A percentile compares a stretch with the other conserved stretches of the same genome.
These are phyloP conservation scores for Phaethornis superciliosus DNA, from an alignment of 2,113 vertebrate species.

Conservation along the genomic window DNA sequence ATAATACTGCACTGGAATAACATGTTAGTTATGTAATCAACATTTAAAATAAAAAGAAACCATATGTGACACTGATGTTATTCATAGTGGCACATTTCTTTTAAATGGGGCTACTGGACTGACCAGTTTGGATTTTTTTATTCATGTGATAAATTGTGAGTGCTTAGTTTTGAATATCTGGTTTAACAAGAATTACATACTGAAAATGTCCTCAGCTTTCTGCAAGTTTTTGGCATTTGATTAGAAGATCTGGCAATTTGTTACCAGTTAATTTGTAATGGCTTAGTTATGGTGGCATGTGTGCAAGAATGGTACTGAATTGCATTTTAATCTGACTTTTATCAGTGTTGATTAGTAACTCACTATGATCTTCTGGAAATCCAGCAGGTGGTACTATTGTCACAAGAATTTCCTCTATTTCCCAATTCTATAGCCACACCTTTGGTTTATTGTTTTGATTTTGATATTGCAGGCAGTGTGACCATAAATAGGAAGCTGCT, in stretches of 20 bases:
- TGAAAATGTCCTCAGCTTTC: not conserved
- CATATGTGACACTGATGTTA: not conserved
- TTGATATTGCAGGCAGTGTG: not conserved
- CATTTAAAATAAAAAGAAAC: not conserved
- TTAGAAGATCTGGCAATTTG: not conserved
- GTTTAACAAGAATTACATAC: not conserved
- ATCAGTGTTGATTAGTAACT: not conserved
- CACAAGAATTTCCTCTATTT: not conserved
- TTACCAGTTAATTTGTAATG: fast-evolving
- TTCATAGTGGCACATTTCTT: not conserved
- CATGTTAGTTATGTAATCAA: not conserved
- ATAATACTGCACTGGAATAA: not conserved
- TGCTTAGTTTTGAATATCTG: not conserved
- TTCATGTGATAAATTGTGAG: not conserved
- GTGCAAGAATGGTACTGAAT: not conserved
- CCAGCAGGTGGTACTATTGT: slow-evolving; percentile 58
- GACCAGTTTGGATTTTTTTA: not conserved
- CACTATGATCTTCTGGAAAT: not conserved
- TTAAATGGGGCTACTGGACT: not conserved
- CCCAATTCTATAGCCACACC: not conserved
- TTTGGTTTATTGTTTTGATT: not conserved
- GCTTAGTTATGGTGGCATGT: not conserved
- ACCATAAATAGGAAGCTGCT: not conserved
- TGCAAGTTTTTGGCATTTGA: not conserved
- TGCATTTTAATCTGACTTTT: not conserved